Evolutionary conservation across 1,140 invertebrate species (phyloP).

Genomic region (Scylla paramamosain): DNA sequence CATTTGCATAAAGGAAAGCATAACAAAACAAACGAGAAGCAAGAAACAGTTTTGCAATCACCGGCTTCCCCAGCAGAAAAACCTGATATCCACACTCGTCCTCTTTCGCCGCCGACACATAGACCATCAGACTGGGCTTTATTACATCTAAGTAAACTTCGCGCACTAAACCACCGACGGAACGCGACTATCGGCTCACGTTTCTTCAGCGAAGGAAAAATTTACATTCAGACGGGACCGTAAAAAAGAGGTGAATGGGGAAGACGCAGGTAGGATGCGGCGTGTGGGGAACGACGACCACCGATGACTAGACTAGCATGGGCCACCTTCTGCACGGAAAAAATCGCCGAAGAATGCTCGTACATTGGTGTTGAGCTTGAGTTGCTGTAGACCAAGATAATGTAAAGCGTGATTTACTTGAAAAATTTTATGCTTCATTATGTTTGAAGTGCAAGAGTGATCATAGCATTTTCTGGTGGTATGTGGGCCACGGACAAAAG

Average conservation of each 20-base stretch:
- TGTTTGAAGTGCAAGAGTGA: too few species aligned
- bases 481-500: too few species aligned
- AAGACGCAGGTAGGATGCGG: background rate
- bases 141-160: background rate
- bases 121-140: background rate
- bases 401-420: too few species aligned
- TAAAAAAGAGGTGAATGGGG: background rate
- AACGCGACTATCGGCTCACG: constrained; percentile 8
- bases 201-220: background rate
- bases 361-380: too few species aligned
- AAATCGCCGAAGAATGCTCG: too few species aligned
- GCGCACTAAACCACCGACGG: background rate
- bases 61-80: background rate
- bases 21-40: background rate
- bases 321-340: too few species aligned
- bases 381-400: too few species aligned
- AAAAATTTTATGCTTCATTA: too few species aligned
- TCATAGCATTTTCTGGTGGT: too few species aligned
- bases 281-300: background rate
- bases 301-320: too few species aligned
- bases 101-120: background rate
- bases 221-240: background rate
- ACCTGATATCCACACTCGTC: background rate
- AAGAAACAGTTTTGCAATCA: background rate
- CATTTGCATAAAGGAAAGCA: background rate